Conservation (phyloP, 2,797 vertebrate genomes). For the Novumbra hubbsi region DNA sequence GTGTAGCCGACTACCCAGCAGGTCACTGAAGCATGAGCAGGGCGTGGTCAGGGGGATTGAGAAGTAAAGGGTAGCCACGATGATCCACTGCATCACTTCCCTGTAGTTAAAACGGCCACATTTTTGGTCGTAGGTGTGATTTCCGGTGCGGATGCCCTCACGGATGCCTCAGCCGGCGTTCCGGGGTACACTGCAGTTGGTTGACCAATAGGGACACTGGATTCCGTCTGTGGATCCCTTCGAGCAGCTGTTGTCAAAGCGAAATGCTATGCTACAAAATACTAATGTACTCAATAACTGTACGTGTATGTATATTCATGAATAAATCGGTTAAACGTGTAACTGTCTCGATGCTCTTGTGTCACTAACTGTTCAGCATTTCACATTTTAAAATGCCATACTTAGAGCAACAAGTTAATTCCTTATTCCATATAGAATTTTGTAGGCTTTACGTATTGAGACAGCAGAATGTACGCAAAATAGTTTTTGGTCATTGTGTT, state of each 20-base stretch:
- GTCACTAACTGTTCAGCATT: too few relatives aligned
- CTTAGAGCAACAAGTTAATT: too few relatives aligned
- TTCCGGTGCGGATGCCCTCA: slow-evolving; percentile 22
- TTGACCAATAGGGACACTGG: slow-evolving; percentile 29
- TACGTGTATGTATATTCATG: slow-evolving; percentile 79
- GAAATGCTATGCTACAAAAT: slow-evolving; percentile 80
- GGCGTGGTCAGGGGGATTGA: slow-evolving; percentile 31
- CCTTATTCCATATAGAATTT: too few relatives aligned
- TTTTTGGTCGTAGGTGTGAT: slow-evolving; percentile 25
- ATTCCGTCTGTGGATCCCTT: slow-evolving; percentile 52
- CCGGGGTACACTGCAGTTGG: slow-evolving; percentile 39
- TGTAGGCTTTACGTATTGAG: too few relatives aligned
- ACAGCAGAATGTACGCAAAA: too few relatives aligned
- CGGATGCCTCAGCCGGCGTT: slow-evolving; percentile 29
- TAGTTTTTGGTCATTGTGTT: too few relatives aligned
- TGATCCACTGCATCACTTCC: slow-evolving; percentile 27
- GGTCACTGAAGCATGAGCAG: slow-evolving; percentile 60
- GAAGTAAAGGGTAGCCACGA: not conserved
- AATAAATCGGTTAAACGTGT: slow-evolving; percentile 79
- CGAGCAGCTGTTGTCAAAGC: slow-evolving; percentile 80
- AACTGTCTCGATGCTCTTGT: not conserved
- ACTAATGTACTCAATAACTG: slow-evolving; percentile 82
- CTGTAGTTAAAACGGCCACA: slow-evolving; percentile 27
- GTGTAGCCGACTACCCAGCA: slow-evolving; percentile 41
- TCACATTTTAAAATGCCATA: too few relatives aligned